These are phyloP conservation scores for Amphiprion ocellaris DNA, from an alignment of 2,113 vertebrate genomes.

Conservation along the genomic window DNA sequence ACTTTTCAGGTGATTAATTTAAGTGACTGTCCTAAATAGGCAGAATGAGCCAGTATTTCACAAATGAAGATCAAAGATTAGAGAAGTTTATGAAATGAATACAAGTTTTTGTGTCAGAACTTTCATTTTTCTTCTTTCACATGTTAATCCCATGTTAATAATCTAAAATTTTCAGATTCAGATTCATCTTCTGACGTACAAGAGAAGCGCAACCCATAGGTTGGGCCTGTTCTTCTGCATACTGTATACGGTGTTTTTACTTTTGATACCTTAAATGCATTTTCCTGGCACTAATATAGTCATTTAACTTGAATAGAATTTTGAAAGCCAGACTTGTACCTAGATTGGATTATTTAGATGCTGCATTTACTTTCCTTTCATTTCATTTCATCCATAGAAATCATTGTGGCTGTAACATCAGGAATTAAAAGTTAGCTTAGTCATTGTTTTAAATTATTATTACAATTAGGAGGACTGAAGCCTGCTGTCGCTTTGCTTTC, in stretches of 20 bases:
- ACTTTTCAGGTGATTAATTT: background rate
- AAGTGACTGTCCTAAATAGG: background rate
- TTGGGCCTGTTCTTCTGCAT: background rate
- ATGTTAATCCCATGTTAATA: background rate
- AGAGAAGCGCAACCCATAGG: no score
- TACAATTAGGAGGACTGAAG: slow-evolving; percentile 54
- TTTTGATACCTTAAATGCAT: background rate
- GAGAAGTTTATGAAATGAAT: background rate
- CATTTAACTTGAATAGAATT: background rate
- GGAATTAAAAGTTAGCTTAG: slow-evolving; percentile 59
- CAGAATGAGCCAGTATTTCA: background rate
- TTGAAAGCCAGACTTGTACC: background rate
- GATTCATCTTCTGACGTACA: background rate
- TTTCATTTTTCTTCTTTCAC: background rate
- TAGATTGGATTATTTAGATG: background rate
- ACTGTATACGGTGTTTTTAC: background rate
- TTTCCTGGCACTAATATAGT: background rate
- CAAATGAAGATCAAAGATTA: background rate
- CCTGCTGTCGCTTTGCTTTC: slow-evolving; percentile 60
- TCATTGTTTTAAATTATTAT: slow-evolving; percentile 49
- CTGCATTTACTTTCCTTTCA: background rate
- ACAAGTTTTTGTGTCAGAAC: background rate
- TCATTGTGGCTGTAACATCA: slow-evolving; percentile 34
- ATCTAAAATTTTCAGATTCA: background rate
- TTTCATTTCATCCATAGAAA: slow-evolving; percentile 2